Evolutionary conservation across 2,888 invertebrate genomes (phyloP).

Genomic region (Drosophila vallismaia): DNA sequence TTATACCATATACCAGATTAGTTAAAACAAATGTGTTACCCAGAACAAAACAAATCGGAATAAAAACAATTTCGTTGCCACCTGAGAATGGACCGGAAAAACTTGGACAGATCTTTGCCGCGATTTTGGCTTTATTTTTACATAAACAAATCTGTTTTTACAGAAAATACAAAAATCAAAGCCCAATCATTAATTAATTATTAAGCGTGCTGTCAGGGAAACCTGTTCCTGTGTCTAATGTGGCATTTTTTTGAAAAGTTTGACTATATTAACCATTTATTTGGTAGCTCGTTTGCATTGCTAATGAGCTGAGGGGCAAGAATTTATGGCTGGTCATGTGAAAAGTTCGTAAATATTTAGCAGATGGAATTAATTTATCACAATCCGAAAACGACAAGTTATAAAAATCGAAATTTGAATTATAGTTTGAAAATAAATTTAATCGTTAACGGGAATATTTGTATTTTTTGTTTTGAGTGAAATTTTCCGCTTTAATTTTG

Average conservation of each 20-base stretch:
- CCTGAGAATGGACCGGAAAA: slow-evolving; percentile 25
- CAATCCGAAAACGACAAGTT: slow-evolving; percentile 19
- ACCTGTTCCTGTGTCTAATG: slow-evolving; percentile 36
- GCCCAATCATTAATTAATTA: slow-evolving; percentile 33
- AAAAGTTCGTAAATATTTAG: slow-evolving; percentile 46
- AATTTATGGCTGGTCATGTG: slow-evolving; percentile 38
- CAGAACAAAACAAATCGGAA: slow-evolving; percentile 16
- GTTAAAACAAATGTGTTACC: not conserved
- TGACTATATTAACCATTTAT: slow-evolving; percentile 28
- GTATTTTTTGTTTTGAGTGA: slow-evolving; percentile 19
- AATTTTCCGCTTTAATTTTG: slow-evolving; percentile 55
- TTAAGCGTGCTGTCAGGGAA: slow-evolving; percentile 15
- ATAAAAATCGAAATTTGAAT: slow-evolving; percentile 22
- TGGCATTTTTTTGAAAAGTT: slow-evolving; percentile 51
- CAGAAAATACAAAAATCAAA: not conserved
- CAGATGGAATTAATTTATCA: slow-evolving; percentile 37
- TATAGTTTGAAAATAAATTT: slow-evolving; percentile 16
- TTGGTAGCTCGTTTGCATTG: slow-evolving; percentile 52
- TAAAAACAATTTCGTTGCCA: slow-evolving; percentile 1
- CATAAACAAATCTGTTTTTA: slow-evolving; percentile 31
- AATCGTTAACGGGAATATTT: slow-evolving; percentile 13
- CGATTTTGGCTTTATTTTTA: slow-evolving; percentile 17
- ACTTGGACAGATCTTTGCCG: slow-evolving; percentile 27
- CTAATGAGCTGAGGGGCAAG: slow-evolving; percentile 27
- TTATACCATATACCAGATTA: slow-evolving; percentile 2